These are phyloP conservation scores for Sarcophaga carnaria DNA, from an alignment of 2,888 invertebrate species.

Conservation along the genomic window DNA sequence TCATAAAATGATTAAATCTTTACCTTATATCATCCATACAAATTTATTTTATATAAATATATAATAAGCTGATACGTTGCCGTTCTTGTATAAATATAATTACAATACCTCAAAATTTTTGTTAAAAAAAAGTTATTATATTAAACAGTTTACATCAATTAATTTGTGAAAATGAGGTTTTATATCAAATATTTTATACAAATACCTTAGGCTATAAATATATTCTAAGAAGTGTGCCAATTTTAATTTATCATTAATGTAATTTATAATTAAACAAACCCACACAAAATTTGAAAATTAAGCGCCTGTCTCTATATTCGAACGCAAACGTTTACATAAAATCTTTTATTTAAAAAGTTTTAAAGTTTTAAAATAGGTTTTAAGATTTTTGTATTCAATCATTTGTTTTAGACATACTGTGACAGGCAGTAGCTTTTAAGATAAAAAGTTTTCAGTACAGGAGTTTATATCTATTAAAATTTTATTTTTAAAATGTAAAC, in stretches of 20 bases:
- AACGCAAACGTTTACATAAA: no score
- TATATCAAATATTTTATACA: conserved; percentile 38
- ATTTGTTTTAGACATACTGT: neutral
- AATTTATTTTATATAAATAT: no score
- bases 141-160: neutral
- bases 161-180: conserved; percentile 22
- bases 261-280: conserved; percentile 40
- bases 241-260: conserved; percentile 63
- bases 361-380: no score
- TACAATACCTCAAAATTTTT: neutral
- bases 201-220: conserved; percentile 59
- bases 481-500: no score
- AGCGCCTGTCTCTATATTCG: no score
- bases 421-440: neutral
- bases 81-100: neutral
- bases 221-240: conserved; percentile 72
- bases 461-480: neutral
- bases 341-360: no score
- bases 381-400: neutral
- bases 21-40: no score
- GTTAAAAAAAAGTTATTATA: neutral
- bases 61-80: no score
- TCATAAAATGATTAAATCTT: neutral
- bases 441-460: neutral
- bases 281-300: conserved; percentile 15